Conservation (phyloP, 2,797 vertebrate species). For the Cuniculus paca region DNA sequence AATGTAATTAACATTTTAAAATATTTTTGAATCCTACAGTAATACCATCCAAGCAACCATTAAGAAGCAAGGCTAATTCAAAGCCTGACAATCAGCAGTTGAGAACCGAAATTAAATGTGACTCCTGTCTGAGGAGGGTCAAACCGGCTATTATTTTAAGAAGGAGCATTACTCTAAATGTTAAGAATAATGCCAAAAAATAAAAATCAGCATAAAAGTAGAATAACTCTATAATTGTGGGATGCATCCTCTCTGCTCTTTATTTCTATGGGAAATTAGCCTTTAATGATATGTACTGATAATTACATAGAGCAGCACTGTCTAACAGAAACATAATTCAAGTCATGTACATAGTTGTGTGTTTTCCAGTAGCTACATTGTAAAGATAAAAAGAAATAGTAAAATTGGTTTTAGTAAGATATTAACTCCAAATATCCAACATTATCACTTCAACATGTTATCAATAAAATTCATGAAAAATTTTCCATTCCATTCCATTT, state of each 20-base stretch:
- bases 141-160: slow-evolving; percentile 58
- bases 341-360: neutral
- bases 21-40: slow-evolving; percentile 1
- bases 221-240: neutral
- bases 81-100: neutral
- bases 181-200: slow-evolving; percentile 54
- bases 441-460: neutral
- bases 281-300: neutral
- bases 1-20: neutral
- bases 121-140: slow-evolving; percentile 48
- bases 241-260: neutral
- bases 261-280: slow-evolving; percentile 34
- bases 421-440: neutral
- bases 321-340: neutral
- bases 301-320: neutral
- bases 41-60: neutral
- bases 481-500: neutral
- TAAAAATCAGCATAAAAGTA: slow-evolving; percentile 44
- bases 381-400: neutral
- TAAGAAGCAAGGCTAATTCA: slow-evolving; percentile 48
- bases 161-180: slow-evolving; percentile 38
- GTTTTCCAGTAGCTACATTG: slow-evolving; percentile 27
- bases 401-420: slow-evolving; percentile 6
- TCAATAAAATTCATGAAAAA: neutral
- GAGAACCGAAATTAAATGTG: slow-evolving; percentile 22